A percentile compares a stretch with the other conserved stretches of the same genome.
These are phyloP conservation scores for Hyperoplus immaculatus DNA, from an alignment of 2,797 vertebrate genomes.

Conservation along the genomic window DNA sequence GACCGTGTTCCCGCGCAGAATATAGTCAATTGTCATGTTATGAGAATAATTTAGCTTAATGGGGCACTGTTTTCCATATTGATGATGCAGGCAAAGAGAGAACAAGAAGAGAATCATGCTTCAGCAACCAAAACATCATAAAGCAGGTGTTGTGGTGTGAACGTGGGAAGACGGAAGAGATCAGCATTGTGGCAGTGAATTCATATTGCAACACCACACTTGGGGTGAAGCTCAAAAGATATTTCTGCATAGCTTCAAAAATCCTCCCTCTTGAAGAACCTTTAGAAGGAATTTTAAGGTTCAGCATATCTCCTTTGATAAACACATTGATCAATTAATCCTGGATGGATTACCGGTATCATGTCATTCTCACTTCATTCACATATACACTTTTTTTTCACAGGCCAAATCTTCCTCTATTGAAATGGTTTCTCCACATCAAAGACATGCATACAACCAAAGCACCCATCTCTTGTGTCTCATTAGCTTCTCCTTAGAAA, in stretches of 20 bases:
- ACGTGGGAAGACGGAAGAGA: background rate
- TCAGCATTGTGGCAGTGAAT: background rate
- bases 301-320: background rate
- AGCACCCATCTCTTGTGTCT: background rate
- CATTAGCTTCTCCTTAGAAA: background rate
- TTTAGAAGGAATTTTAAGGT: background rate
- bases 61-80: too few species aligned
- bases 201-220: background rate
- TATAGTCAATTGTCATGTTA: background rate
- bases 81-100: background rate
- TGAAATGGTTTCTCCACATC: background rate
- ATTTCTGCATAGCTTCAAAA: background rate
- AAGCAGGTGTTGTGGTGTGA: background rate
- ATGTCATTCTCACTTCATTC: background rate
- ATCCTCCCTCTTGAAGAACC: background rate
- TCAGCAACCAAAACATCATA: background rate
- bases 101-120: background rate
- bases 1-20: constrained; percentile 42
- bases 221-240: background rate
- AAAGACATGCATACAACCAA: background rate
- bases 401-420: background rate
- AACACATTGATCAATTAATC: background rate
- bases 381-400: background rate
- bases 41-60: too few species aligned
- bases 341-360: background rate